Evolutionary conservation across 2,797 vertebrate species (phyloP).

Genomic region (Adelosebastes latens): DNA sequence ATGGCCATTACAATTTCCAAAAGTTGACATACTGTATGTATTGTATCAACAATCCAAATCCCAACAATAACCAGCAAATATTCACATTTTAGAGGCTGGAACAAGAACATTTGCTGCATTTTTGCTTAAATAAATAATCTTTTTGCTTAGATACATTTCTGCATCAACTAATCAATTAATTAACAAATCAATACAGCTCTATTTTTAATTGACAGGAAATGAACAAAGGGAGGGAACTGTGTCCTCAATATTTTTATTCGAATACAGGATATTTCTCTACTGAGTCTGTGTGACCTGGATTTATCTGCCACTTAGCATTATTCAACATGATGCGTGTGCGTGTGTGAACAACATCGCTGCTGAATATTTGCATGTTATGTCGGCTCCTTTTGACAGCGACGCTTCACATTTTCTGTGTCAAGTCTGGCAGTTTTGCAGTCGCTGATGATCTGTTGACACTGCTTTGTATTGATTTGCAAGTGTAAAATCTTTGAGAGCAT

Average conservation of each 20-base stretch:
- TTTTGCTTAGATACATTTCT: too few relatives aligned
- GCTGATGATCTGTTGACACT: neutral
- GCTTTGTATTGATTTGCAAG: slow-evolving; percentile 29
- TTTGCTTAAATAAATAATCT: neutral
- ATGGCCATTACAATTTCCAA: neutral
- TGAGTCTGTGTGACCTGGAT: slow-evolving; percentile 2
- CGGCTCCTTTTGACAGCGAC: neutral
- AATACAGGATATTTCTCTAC: neutral
- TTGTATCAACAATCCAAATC: neutral
- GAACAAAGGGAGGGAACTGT: neutral
- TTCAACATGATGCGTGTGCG: neutral
- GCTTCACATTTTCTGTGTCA: neutral
- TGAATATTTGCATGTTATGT: neutral
- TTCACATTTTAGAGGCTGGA: neutral
- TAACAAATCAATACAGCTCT: neutral
- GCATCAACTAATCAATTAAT: neutral
- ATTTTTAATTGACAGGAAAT: neutral
- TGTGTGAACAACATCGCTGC: neutral
- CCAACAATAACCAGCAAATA: neutral
- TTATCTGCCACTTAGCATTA: neutral
- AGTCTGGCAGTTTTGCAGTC: slow-evolving; percentile 8
- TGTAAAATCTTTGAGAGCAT: slow-evolving; percentile 30
- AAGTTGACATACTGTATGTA: neutral
- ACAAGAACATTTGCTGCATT: neutral
- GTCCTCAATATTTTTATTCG: neutral